Percentiles rank a stretch among this genome's conserved stretches.
These are phyloP conservation scores for Euplexia lucipara DNA, from an alignment of 2,888 invertebrate genomes.

Conservation along the genomic window DNA sequence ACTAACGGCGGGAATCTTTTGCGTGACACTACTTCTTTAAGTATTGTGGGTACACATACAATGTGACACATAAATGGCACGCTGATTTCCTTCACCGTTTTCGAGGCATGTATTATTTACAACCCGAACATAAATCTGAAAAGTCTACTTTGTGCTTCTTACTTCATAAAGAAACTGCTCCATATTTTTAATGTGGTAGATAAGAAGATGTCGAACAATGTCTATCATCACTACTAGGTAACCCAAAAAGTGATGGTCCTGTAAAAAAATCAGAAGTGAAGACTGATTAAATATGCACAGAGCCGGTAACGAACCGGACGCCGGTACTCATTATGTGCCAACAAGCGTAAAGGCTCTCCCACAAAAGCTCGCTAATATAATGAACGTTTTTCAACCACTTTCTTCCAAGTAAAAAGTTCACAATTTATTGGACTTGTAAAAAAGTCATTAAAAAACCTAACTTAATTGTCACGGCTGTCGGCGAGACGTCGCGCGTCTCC, in stretches of 20 bases:
- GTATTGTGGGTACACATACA: too few species aligned
- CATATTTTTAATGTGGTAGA: conserved; percentile 49
- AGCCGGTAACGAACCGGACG: conserved; percentile 56
- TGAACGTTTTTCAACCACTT: conserved; percentile 83
- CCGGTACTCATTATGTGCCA: conserved; percentile 60
- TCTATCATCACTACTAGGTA: conserved; percentile 54
- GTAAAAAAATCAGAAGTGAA: conserved; percentile 69
- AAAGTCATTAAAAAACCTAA: conserved; percentile 82
- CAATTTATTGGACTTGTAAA: conserved; percentile 66
- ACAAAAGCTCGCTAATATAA: conserved; percentile 78
- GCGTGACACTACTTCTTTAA: conserved; percentile 29
- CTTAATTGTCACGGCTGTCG: conserved; percentile 85
- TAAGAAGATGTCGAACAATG: conserved; percentile 19
- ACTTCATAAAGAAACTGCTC: conserved; percentile 1
- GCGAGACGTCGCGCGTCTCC: conserved; percentile 59
- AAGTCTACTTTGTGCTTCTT: too few species aligned
- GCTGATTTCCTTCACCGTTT: too few species aligned
- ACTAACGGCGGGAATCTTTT: conserved; percentile 21
- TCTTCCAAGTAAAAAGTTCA: conserved; percentile 76
- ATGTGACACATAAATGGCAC: too few species aligned
- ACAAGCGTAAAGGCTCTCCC: conserved; percentile 65
- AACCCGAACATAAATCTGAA: too few species aligned
- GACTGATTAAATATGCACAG: conserved; percentile 69
- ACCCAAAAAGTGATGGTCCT: conserved; percentile 62
- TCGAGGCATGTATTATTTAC: too few species aligned